Conservation (phyloP, 2,113 vertebrate species). For the Daubentonia madagascariensis region DNA sequence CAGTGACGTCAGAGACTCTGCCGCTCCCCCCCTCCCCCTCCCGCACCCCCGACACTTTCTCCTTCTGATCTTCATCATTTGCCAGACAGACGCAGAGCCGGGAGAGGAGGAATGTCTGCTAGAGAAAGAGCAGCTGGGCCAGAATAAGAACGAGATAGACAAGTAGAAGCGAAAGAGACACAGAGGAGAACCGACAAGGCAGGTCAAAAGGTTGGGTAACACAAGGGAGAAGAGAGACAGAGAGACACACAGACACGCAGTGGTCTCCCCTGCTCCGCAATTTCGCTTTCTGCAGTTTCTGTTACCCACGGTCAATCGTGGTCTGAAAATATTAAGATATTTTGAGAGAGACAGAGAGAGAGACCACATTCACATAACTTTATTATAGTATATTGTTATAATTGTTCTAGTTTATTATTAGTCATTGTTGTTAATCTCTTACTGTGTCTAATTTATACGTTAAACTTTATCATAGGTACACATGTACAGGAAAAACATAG, state of each 20-base stretch:
- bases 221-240: not conserved
- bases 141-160: not conserved
- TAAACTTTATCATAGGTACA: not conserved
- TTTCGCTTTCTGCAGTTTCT: not conserved
- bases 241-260: not conserved
- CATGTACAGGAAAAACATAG: not conserved
- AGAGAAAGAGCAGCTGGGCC: not conserved
- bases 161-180: not conserved
- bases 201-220: not conserved
- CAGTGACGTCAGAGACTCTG: not conserved
- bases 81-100: not conserved
- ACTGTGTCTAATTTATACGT: not conserved
- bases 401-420: not conserved
- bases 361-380: not conserved
- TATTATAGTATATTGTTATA: not conserved
- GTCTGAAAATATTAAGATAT: not conserved
- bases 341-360: not conserved
- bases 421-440: not conserved
- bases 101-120: not conserved
- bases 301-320: not conserved
- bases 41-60: not conserved
- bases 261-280: not conserved
- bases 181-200: not conserved
- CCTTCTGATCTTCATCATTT: not conserved
- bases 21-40: rapidly evolving